Evolutionary conservation across 2,888 invertebrate genomes (phyloP).

Genomic region (Silvanus unidentatus): DNA sequence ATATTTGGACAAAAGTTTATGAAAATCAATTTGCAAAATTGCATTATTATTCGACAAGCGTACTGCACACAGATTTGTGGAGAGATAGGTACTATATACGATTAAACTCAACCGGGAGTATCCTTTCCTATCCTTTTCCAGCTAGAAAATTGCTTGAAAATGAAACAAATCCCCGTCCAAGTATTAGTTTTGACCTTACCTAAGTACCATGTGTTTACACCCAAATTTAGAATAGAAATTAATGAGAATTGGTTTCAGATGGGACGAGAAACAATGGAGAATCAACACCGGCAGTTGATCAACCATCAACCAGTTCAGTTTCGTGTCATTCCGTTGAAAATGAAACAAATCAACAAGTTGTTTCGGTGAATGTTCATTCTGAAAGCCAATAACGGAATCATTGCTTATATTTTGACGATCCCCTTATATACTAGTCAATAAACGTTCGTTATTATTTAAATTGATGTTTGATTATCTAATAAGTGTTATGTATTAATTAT

Average conservation of each 20-base stretch:
- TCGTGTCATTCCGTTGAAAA: neutral
- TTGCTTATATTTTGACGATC: too few species aligned
- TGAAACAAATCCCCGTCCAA: neutral
- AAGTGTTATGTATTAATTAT: too few species aligned
- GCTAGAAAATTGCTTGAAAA: neutral
- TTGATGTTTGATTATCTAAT: too few species aligned
- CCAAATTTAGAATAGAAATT: too few species aligned
- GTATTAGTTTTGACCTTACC: neutral
- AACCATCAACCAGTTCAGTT: conserved; percentile 14
- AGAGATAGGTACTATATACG: conserved; percentile 47
- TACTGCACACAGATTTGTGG: conserved; percentile 44
- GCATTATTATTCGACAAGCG: conserved; percentile 45
- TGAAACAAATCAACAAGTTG: conserved; percentile 6
- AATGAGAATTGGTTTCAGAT: too few species aligned
- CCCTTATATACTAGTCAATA: too few species aligned
- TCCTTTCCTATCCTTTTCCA: neutral
- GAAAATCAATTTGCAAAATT: conserved; percentile 50
- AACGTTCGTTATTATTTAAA: too few species aligned
- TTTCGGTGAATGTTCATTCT: conserved; percentile 18
- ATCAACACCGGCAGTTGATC: conserved; percentile 32
- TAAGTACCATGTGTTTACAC: neutral
- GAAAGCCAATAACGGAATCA: conserved; percentile 17
- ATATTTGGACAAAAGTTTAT: conserved; percentile 51
- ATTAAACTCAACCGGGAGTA: neutral
- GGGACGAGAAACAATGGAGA: conserved; percentile 27